Evolutionary conservation across 2,888 invertebrate species (phyloP).

Genomic region (Pseudanteris insignis): DNA sequence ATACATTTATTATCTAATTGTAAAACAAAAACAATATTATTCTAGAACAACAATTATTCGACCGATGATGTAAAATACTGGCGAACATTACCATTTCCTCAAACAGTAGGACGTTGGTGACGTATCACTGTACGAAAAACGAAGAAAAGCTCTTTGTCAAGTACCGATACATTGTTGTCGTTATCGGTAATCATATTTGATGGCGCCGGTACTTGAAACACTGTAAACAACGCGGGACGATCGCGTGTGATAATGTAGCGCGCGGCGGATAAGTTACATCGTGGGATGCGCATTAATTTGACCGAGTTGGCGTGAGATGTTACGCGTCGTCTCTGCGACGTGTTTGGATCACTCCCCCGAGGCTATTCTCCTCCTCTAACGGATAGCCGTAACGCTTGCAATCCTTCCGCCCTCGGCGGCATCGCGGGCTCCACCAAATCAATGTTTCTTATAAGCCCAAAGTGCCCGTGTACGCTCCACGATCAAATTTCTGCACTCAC

Average conservation of each 20-base stretch:
- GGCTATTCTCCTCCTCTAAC: conserved; percentile 60
- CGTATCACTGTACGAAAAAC: too few relatives aligned
- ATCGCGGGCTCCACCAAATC: conserved; percentile 48
- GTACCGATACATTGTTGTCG: too few relatives aligned
- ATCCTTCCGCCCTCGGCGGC: conserved; percentile 25
- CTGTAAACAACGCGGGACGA: too few relatives aligned
- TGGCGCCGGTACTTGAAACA: too few relatives aligned
- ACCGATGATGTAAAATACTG: too few relatives aligned
- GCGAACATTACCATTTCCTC: too few relatives aligned
- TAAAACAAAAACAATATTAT: too few relatives aligned
- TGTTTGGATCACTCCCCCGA: conserved; percentile 57
- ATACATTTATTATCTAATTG: too few relatives aligned
- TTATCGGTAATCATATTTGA: conserved; percentile 32
- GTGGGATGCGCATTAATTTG: conserved; percentile 63
- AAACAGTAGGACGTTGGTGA: too few relatives aligned
- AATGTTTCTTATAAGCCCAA: conserved; percentile 52
- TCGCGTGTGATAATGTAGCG: too few relatives aligned
- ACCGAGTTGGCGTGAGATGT: conserved; percentile 54
- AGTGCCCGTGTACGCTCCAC: background rate
- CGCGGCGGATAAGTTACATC: conserved; percentile 56
- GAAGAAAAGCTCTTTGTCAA: too few relatives aligned
- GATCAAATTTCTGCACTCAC: conserved; percentile 17
- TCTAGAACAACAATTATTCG: too few relatives aligned
- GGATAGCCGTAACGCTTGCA: conserved; percentile 52
- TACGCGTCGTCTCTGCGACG: conserved; percentile 43